Evolutionary conservation across 2,797 vertebrate species (phyloP).

Genomic region (Sciaenops ocellatus): DNA sequence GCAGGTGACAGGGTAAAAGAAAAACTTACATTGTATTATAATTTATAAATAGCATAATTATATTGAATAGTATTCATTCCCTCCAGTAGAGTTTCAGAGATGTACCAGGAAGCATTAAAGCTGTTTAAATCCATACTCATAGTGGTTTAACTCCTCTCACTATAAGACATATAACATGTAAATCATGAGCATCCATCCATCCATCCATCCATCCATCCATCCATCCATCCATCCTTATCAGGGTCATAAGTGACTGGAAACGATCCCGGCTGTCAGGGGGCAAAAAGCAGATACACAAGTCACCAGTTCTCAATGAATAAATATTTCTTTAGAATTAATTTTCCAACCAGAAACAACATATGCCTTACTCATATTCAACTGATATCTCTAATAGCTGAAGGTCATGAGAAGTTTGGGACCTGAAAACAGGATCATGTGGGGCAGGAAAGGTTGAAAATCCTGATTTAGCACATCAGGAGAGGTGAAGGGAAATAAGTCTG

Average conservation of each 20-base stretch:
- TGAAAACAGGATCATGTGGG: neutral
- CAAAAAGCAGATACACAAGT: no score
- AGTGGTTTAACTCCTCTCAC: neutral
- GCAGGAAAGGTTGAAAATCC: conserved; percentile 2
- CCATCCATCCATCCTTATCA: neutral
- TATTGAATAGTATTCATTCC: neutral
- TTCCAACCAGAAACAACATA: conserved; percentile 21
- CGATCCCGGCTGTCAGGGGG: no score
- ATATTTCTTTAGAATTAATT: neutral
- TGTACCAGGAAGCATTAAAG: neutral
- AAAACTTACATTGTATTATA: neutral
- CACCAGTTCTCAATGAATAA: neutral
- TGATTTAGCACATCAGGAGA: neutral
- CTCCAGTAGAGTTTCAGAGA: neutral
- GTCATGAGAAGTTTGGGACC: conserved; percentile 40
- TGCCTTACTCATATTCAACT: neutral
- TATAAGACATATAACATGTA: no score
- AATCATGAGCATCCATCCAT: no score
- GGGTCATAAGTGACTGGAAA: neutral
- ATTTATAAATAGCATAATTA: no score
- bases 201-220: no score
- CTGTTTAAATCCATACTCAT: neutral
- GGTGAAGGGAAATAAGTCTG: neutral
- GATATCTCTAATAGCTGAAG: neutral
- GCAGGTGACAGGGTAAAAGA: neutral